A percentile compares a stretch with the other conserved stretches of the same genome.
Conservation (phyloP, 2,888 invertebrate species). For the Lycia hirtaria region DNA sequence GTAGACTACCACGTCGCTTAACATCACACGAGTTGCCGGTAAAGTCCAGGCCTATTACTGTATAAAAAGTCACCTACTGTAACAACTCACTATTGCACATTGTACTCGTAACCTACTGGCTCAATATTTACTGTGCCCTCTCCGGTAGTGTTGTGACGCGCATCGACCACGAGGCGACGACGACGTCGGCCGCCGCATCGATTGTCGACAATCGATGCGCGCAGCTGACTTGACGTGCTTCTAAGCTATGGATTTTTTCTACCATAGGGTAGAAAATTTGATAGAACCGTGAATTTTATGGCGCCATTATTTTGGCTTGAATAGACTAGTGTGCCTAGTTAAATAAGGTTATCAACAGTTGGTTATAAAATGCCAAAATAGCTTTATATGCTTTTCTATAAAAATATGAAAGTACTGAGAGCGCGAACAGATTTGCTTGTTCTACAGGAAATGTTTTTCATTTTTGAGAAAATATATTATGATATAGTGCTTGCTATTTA, state of each 20-base stretch:
- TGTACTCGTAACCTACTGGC: not conserved
- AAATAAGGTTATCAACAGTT: slow-evolving; percentile 2
- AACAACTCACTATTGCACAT: too few relatives aligned
- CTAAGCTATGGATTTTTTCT: not conserved
- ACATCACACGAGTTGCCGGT: too few relatives aligned
- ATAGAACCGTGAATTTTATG: not conserved
- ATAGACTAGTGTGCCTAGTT: not conserved
- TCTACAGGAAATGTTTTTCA: too few relatives aligned
- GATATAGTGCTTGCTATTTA: too few relatives aligned
- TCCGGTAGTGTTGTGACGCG: slow-evolving; percentile 25
- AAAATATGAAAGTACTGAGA: too few relatives aligned
- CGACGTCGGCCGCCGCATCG: slow-evolving; percentile 38
- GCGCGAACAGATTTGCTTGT: too few relatives aligned
- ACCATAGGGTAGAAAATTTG: too few relatives aligned
- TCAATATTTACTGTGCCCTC: too few relatives aligned
- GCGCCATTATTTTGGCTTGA: slow-evolving; percentile 4
- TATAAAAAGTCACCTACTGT: too few relatives aligned
- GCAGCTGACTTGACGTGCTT: slow-evolving; percentile 30
- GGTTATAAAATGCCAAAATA: not conserved
- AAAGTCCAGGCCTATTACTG: too few relatives aligned
- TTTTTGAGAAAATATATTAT: too few relatives aligned
- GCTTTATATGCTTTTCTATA: not conserved
- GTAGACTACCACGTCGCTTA: too few relatives aligned
- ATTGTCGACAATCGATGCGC: slow-evolving; percentile 42
- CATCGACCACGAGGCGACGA: slow-evolving; percentile 29